phyloP scores from a whole-genome alignment of 1,140 invertebrate species.

The Cardiocondyla obscurior region DNA sequence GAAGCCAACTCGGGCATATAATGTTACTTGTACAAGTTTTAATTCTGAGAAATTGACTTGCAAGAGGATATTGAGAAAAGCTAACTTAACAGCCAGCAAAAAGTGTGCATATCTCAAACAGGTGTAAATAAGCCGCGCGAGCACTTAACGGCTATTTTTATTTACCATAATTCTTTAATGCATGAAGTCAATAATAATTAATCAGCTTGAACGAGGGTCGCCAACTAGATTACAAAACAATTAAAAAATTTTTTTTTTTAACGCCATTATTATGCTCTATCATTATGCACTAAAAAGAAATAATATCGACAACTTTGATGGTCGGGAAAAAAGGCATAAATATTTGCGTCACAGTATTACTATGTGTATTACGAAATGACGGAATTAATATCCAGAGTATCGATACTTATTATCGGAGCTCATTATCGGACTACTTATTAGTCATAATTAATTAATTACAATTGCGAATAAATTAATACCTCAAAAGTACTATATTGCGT shows the following conservation, averaged over 20 bases:
- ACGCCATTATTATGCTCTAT: no score
- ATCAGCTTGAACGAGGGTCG: neutral
- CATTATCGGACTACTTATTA: neutral
- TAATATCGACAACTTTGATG: neutral
- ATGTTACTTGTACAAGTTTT: neutral
- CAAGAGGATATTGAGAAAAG: neutral
- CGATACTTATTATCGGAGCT: neutral
- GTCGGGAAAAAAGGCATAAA: neutral
- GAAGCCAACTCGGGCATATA: neutral
- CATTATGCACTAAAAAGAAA: neutral
- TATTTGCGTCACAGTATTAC: neutral
- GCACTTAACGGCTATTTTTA: neutral
- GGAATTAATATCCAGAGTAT: neutral
- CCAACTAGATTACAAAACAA: neutral
- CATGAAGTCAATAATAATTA: conserved; percentile 10
- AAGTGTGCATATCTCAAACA: neutral
- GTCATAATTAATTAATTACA: neutral
- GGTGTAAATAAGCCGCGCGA: neutral
- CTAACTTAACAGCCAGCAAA: neutral
- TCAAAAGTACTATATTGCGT: neutral
- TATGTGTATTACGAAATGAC: neutral
- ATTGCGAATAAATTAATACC: neutral
- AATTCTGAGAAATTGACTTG: neutral
- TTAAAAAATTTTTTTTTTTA: conserved; percentile 1
- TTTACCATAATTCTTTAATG: conserved; percentile 13